Conservation (phyloP, 2,113 vertebrate species). For the Gracilinanus agilis region DNA sequence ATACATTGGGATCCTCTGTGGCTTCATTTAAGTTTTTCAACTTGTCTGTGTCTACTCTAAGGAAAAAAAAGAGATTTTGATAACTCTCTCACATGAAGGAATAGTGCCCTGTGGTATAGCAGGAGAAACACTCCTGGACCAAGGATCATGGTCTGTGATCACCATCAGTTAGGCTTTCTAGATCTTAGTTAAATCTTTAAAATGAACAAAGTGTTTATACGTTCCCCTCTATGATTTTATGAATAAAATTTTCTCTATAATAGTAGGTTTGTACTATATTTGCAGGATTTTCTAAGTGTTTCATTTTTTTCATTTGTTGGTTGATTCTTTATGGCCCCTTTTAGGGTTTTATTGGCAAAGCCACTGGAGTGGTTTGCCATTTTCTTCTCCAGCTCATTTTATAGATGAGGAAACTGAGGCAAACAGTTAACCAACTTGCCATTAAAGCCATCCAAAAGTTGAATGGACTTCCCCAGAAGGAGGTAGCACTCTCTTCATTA, state of each 20-base stretch:
- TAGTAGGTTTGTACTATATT: background rate
- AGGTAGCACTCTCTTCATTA: background rate
- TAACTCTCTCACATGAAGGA: background rate
- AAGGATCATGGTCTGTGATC: background rate
- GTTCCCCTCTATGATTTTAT: background rate
- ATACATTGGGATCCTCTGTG: background rate
- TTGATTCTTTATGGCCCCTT: background rate
- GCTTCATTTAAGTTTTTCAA: background rate
- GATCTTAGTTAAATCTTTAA: background rate
- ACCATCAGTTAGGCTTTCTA: background rate
- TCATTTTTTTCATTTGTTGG: background rate
- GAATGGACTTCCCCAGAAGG: background rate
- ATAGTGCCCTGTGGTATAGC: too few species aligned
- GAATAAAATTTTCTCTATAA: background rate
- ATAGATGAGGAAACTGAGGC: background rate
- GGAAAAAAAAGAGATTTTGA: background rate
- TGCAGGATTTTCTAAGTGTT: background rate
- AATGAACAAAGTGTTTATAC: background rate
- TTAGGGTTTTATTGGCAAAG: background rate
- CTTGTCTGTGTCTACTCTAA: background rate
- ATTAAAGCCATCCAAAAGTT: background rate
- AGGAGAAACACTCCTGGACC: background rate
- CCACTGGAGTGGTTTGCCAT: background rate
- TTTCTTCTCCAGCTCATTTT: background rate
- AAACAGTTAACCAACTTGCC: background rate